A percentile compares a stretch with the other conserved stretches of the same genome.
Evolutionary conservation across 2,797 vertebrate species (phyloP).

Genomic region (Leuciscus waleckii): DNA sequence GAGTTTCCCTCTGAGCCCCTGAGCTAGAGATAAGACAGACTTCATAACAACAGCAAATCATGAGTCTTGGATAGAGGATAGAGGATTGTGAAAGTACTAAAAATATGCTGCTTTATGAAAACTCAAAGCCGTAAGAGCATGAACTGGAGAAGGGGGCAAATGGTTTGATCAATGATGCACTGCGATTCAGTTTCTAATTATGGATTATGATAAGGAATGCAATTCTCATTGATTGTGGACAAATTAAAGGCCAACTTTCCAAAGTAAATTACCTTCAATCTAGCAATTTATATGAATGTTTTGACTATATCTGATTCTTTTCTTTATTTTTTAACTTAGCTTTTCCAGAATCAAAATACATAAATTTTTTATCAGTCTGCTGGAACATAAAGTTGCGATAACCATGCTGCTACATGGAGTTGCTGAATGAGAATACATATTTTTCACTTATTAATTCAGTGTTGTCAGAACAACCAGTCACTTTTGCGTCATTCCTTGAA

Average conservation of each 20-base stretch:
- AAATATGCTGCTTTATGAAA: conserved; percentile 43
- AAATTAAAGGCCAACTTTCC: not conserved
- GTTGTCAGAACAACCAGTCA: not conserved
- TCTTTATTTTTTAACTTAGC: not conserved
- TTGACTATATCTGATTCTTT: not conserved
- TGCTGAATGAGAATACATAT: not conserved
- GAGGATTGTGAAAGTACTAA: conserved; percentile 24
- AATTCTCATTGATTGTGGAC: not conserved
- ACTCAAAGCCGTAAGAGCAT: conserved; percentile 25
- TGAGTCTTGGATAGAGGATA: conserved; percentile 32
- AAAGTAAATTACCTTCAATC: not conserved
- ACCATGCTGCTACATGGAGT: not conserved
- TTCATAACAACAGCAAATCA: conserved; percentile 46
- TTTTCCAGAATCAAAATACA: not conserved
- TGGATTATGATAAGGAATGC: not conserved
- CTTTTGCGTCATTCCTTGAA: not conserved
- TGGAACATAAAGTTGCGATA: not conserved
- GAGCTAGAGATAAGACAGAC: conserved; percentile 42
- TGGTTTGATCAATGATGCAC: conserved; percentile 23
- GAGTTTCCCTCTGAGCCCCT: conserved; percentile 37
- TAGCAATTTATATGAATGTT: not conserved
- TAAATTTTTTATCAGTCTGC: not conserved
- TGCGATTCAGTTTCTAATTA: conserved; percentile 3
- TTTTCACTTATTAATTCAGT: not conserved
- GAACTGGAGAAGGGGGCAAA: conserved; percentile 8